Percentiles rank a stretch among this genome's conserved stretches.
These are phyloP conservation scores for Cecropterus lyciades DNA, from an alignment of 1,140 invertebrate species.

Conservation along the genomic window DNA sequence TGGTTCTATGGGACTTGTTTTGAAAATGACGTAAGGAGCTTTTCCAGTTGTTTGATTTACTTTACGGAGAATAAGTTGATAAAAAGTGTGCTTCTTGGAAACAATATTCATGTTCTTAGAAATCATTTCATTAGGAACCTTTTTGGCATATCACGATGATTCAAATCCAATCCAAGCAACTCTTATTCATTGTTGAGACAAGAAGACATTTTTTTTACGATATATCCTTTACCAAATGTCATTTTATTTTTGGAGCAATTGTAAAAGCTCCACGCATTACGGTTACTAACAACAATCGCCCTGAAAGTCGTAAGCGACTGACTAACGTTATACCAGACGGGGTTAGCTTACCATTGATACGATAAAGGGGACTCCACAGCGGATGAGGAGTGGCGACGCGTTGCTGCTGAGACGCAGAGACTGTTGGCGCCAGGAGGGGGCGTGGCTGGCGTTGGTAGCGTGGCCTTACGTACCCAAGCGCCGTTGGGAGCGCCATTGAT, in stretches of 20 bases:
- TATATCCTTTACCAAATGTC: not conserved
- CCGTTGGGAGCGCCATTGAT: slow-evolving; percentile 94
- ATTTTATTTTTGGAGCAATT: not conserved
- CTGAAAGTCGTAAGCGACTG: slow-evolving; percentile 26
- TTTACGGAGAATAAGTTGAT: too few species aligned
- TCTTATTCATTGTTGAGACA: too few species aligned
- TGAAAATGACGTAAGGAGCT: slow-evolving; percentile 23
- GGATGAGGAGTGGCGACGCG: slow-evolving; percentile 91
- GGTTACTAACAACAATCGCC: slow-evolving; percentile 32
- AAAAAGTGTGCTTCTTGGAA: too few species aligned
- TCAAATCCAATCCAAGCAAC: too few species aligned
- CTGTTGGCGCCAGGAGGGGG: slow-evolving; percentile 87
- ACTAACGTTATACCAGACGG: not conserved
- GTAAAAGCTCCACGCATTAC: slow-evolving; percentile 2
- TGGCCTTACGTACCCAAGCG: slow-evolving; percentile 88
- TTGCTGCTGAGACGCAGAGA: slow-evolving; percentile 90
- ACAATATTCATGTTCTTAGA: too few species aligned
- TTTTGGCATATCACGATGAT: too few species aligned
- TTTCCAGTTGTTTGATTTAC: slow-evolving; percentile 6
- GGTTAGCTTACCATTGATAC: slow-evolving; percentile 46
- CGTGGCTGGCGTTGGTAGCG: slow-evolving; percentile 85
- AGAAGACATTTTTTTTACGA: too few species aligned
- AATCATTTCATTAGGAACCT: too few species aligned
- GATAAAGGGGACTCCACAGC: slow-evolving; percentile 83
- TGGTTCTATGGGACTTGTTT: slow-evolving; percentile 36